Base-by-base conservation (phyloP, 2,797 vertebrate genomes). In the Gobio occitaniae region DNA sequence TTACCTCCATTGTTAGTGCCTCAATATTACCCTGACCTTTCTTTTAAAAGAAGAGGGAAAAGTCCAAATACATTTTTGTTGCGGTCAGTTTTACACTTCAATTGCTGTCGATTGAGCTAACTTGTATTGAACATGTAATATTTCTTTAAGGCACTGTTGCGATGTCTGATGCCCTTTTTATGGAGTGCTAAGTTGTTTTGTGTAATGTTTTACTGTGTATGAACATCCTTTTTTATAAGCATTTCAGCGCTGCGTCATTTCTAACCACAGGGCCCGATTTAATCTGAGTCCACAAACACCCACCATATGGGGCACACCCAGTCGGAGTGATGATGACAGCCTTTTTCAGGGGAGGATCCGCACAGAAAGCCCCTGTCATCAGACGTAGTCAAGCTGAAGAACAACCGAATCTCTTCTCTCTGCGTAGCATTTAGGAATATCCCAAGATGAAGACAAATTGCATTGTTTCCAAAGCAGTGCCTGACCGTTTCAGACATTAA, bases 251-350 rank as follows among this genome's bases (percentile, higher is more conserved):
- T 19, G 71, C 44, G 38, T 80, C n/a, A 41, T 65, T 81, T 87
- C 25, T 38, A 66, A 78, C 77, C 78, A 80, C 85, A 79, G 63
- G 44, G 75, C 61, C 72, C 41, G 52, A 72, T 86, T 79, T 84
- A 74, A 86, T 88, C 76, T 25, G 25, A 25, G 25, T 25, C 25
- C 77, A 69, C 75, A 84, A 83, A 78, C 78, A 69, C 85, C 74
- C 78, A 78, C 41, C 77, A 78, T 71, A 76, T 82, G 74, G 29
- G 68, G 56, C 81, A 85, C 86, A 83, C 80, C 87, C 84, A 80
- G 76, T 68, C 54, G 50, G 21, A 76, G 72, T 71, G 77, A 86
- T 77, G 83, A 82, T 79, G 74, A 70, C 69, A 79, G 52, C 71
- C 38, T 65, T 59, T 85, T 82, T 78, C 47, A 61, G 29, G 83